Conservation (phyloP, 2,888 invertebrate species). For the Calameuta pallipes region DNA sequence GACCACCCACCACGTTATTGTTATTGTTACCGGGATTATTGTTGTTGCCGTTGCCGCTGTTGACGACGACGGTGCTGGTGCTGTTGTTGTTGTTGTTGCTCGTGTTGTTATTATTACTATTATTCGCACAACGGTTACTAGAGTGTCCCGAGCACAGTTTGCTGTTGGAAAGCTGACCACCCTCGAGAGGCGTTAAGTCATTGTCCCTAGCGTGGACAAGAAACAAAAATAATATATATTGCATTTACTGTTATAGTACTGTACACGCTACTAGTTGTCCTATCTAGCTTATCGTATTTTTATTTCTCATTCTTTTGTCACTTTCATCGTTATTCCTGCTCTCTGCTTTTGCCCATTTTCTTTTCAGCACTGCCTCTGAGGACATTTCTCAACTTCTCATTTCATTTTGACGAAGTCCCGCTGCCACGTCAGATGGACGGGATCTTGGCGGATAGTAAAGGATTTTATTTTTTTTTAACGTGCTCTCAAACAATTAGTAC, state of each 20-base stretch:
- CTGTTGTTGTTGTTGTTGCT: conserved; percentile 29
- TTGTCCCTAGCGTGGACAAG: conserved; percentile 61
- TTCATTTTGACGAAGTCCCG: neutral
- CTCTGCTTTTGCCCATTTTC: neutral
- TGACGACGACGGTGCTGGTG: conserved; percentile 41
- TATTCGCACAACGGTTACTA: conserved; percentile 61
- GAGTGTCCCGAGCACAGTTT: conserved; percentile 63
- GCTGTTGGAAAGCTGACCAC: conserved; percentile 65
- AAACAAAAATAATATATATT: conserved; percentile 46
- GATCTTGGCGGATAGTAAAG: neutral
- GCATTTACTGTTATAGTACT: conserved; percentile 2
- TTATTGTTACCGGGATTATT: conserved; percentile 63
- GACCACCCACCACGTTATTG: conserved; percentile 76
- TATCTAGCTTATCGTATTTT: neutral
- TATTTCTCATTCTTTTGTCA: neutral
- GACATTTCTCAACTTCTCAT: neutral
- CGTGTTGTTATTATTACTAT: conserved; percentile 51
- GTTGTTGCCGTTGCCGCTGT: conserved; percentile 53
- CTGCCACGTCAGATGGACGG: neutral
- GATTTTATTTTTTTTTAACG: neutral
- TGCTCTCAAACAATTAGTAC: neutral
- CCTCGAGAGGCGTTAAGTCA: conserved; percentile 63
- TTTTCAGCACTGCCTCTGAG: neutral
- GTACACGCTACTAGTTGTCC: neutral
- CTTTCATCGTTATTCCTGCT: neutral